Conservation (phyloP, 2,888 invertebrate species). For the Ormia ochracea region DNA sequence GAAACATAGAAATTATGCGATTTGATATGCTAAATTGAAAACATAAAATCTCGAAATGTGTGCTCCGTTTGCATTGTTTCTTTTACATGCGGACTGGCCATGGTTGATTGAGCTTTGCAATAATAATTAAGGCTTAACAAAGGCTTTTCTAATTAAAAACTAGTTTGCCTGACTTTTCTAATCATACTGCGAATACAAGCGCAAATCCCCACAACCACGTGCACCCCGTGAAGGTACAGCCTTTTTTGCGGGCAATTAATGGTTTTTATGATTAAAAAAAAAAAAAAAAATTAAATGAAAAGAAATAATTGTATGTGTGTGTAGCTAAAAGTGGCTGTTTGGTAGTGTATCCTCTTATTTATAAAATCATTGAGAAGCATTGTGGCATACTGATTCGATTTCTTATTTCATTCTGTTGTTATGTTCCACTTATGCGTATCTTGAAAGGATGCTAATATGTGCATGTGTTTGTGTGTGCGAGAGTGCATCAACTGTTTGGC, state of each 20-base stretch:
- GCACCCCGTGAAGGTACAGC: not conserved
- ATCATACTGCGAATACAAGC: not conserved
- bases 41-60: not conserved
- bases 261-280: not conserved
- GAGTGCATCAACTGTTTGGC: slow-evolving; percentile 23
- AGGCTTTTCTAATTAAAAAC: slow-evolving; percentile 29
- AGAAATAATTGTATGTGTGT: not conserved
- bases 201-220: not conserved
- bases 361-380: slow-evolving; percentile 28
- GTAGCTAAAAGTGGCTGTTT: not conserved
- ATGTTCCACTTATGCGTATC: not conserved
- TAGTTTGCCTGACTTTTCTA: slow-evolving; percentile 2
- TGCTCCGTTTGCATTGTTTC: not conserved
- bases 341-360: not conserved
- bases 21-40: no score
- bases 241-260: not conserved
- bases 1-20: no score
- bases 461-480: not conserved
- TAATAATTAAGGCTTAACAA: slow-evolving; percentile 1
- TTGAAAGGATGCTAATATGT: not conserved
- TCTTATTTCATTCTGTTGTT: not conserved
- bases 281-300: no score
- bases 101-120: no score
- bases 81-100: not conserved
- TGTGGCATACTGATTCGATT: slow-evolving; percentile 38